Evolutionary conservation across 1,140 invertebrate species (phyloP), one percentile per base, ranked within the genome.

Genomic region (Conus ventricosus): DNA sequence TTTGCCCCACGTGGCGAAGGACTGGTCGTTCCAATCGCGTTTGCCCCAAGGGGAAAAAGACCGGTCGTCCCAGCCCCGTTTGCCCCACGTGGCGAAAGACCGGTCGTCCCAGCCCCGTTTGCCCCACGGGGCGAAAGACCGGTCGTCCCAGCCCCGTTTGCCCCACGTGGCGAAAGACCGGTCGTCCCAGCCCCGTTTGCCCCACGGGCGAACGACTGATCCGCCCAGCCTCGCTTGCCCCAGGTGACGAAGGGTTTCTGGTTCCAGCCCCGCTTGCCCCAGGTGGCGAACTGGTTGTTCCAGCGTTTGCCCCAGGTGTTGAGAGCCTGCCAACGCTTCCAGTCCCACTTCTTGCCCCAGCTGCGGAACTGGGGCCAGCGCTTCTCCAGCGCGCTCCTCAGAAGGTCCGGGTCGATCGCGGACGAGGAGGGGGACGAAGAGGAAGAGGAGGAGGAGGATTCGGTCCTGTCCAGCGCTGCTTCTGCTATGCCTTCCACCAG

Each of bases 271-370:
- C 85, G 85, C 75, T 87, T 87, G 85, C 85, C 85, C 85, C 85
- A 87, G 15, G 85, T 87, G 13, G 71, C 20, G 75, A 87, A 87
- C 53, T 80, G 85, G 75, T 80, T 87, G 85, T 54, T 87, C 85
- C 85, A 87, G 20, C 85, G 85, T 27, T 87, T 87, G 67, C 85
- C 85, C 85, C 85, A 87, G 10, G 71, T 80, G 85, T 78, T 87
- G 63, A 87, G 51, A 5, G 85, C 85, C 25, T 78, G 39, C 85
- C 71, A 80, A n/a, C 82, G 82, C 82, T 84, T 84, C 82, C 82
- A 84, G 55, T 84, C 54, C 54, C 57, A 84, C 75, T 87, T 87
- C 71, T 80, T 87, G 63, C 84, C 51, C 84, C 84, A 85, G 84
- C 71, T 85, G 8, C 53, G 25, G 67, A 75, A 67, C 39, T 67